phyloP scores from a whole-genome alignment of 2,797 vertebrate species.

The Lacerta viridis region DNA sequence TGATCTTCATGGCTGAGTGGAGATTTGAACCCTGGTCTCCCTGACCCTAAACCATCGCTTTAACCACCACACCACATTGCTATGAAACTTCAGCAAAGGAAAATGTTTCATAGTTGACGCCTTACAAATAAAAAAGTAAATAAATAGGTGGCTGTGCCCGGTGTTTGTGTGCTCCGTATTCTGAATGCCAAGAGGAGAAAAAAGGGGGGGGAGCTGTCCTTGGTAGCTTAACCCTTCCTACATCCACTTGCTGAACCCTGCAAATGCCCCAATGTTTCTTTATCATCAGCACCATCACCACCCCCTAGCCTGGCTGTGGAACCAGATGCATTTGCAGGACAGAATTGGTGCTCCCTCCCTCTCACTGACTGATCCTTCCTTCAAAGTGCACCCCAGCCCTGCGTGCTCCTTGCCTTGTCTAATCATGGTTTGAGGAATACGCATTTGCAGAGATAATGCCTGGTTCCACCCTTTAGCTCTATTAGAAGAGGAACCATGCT shows the following conservation, averaged over 20 bases:
- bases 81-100: neutral
- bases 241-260: neutral
- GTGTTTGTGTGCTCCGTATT: neutral
- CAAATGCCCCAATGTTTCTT: neutral
- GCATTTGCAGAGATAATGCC: constrained; percentile 17
- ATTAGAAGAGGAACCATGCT: neutral
- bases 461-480: constrained; percentile 19
- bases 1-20: too few species aligned
- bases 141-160: neutral
- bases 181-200: too few species aligned
- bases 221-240: neutral
- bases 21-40: too few species aligned
- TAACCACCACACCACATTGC: neutral
- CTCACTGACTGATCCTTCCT: neutral
- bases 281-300: too few species aligned
- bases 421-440: constrained; percentile 7
- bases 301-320: neutral
- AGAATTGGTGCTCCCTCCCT: neutral
- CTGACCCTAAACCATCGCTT: too few species aligned
- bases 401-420: neutral
- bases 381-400: neutral
- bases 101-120: neutral
- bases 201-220: too few species aligned
- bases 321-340: neutral
- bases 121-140: neutral